phyloP scores from a whole-genome alignment of 2,797 vertebrate species.

The Oreonectes daqikongensis region DNA sequence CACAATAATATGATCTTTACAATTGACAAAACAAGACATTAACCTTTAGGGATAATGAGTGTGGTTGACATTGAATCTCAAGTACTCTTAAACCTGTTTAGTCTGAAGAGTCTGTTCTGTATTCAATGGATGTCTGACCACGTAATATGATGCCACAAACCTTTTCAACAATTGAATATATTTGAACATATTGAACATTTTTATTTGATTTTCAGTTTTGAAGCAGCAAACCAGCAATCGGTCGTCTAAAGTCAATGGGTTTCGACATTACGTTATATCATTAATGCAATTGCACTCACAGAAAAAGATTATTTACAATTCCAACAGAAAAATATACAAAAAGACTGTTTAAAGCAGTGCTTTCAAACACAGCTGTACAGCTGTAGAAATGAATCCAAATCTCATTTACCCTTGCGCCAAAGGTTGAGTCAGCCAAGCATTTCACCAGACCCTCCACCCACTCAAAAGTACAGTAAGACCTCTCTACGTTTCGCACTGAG shows the following conservation, averaged over 20 bases:
- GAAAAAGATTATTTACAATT: background rate
- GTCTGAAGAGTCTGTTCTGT: conserved; percentile 14
- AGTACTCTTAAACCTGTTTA: conserved; percentile 29
- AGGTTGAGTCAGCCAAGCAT: conserved; percentile 26
- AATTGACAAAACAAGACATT: conserved; percentile 28
- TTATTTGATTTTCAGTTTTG: background rate
- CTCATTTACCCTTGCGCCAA: conserved; percentile 16
- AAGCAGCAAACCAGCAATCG: background rate
- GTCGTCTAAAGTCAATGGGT: background rate
- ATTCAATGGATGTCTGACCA: background rate
- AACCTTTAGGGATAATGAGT: background rate
- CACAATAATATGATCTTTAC: conserved; percentile 51
- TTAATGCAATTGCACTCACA: background rate
- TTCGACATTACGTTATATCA: background rate
- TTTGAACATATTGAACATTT: too few species aligned
- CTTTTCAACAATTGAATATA: background rate
- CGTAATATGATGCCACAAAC: conserved; percentile 8
- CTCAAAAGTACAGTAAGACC: conserved; percentile 32
- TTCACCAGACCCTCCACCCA: conserved; percentile 44
- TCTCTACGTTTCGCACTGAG: conserved; percentile 6
- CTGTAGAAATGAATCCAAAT: conserved; percentile 1
- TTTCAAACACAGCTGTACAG: conserved; percentile 9
- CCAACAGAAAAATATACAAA: background rate
- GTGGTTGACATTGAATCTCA: conserved; percentile 13
- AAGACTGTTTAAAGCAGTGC: background rate